Evolutionary conservation across 92 coral and sea anemone species (phyloP).

Genomic region (Bergia sp.): DNA sequence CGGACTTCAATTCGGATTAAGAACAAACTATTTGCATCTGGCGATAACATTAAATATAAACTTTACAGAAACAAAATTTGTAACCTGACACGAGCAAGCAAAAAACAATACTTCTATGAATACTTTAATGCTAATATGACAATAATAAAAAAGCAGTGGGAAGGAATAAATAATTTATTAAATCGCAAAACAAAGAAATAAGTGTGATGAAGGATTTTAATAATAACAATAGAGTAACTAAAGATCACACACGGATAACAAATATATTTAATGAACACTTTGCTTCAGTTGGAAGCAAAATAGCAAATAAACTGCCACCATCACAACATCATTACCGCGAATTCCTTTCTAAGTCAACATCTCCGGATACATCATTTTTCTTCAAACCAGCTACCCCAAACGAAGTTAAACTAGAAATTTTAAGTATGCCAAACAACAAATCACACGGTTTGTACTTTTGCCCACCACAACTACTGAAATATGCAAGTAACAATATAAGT

Average conservation of each 20-base stretch:
- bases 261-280: slow-evolving; percentile 45
- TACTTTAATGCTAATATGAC: slow-evolving; percentile 9
- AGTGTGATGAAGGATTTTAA: slow-evolving; percentile 29
- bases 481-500: slow-evolving; percentile 7
- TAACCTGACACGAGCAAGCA: background rate
- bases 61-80: slow-evolving; percentile 3
- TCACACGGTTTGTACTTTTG: slow-evolving; percentile 37
- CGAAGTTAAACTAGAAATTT: slow-evolving; percentile 27
- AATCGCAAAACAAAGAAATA: slow-evolving; percentile 33
- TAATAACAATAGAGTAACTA: slow-evolving; percentile 25
- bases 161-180: slow-evolving; percentile 43
- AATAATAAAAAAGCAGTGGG: slow-evolving; percentile 40
- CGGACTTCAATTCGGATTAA: background rate
- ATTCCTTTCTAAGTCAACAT: background rate
- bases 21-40: background rate
- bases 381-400: slow-evolving; percentile 31
- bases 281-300: slow-evolving; percentile 39
- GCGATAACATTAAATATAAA: background rate
- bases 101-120: slow-evolving; percentile 33
- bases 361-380: slow-evolving; percentile 33
- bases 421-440: slow-evolving; percentile 29
- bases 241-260: slow-evolving; percentile 21
- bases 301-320: slow-evolving; percentile 41
- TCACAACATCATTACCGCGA: slow-evolving; percentile 20
- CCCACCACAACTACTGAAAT: slow-evolving; percentile 35